Evolutionary conservation across 2,113 vertebrate genomes (phyloP).

Genomic region (Turdus rufiventris): DNA sequence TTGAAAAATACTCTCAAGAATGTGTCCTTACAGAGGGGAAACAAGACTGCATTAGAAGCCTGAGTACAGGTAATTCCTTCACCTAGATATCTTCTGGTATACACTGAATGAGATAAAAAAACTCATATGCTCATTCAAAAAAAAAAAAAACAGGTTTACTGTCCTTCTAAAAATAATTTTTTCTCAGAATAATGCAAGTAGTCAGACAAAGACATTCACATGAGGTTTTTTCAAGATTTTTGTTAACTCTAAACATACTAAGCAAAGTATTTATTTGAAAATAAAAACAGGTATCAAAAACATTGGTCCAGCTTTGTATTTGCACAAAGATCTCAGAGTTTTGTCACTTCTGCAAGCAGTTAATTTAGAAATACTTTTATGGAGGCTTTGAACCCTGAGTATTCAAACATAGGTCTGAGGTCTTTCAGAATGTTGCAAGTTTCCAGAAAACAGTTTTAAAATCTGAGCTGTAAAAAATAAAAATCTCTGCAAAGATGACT

Average conservation of each 20-base stretch:
- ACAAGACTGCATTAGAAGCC: neutral
- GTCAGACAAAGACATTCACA: neutral
- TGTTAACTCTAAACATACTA: neutral
- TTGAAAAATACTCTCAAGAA: neutral
- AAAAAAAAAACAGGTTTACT: neutral
- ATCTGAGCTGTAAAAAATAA: neutral
- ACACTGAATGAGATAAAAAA: neutral
- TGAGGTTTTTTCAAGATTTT: neutral
- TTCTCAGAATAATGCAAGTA: neutral
- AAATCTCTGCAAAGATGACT: neutral
- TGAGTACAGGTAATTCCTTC: neutral
- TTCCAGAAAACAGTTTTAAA: neutral
- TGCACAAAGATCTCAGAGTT: neutral
- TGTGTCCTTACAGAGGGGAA: neutral
- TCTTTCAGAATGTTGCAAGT: neutral
- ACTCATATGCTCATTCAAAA: neutral
- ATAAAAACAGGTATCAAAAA: neutral
- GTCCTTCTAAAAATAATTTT: neutral
- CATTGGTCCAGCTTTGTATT: neutral
- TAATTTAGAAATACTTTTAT: neutral
- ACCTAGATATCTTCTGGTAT: neutral
- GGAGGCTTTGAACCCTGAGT: neutral
- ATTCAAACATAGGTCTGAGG: neutral
- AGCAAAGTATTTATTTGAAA: neutral
- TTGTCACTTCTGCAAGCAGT: neutral